Evolutionary conservation across 2,113 vertebrate genomes (phyloP), one percentile per base, ranked within the genome.

Genomic region (Speoplatyrhinus poulsoni): DNA sequence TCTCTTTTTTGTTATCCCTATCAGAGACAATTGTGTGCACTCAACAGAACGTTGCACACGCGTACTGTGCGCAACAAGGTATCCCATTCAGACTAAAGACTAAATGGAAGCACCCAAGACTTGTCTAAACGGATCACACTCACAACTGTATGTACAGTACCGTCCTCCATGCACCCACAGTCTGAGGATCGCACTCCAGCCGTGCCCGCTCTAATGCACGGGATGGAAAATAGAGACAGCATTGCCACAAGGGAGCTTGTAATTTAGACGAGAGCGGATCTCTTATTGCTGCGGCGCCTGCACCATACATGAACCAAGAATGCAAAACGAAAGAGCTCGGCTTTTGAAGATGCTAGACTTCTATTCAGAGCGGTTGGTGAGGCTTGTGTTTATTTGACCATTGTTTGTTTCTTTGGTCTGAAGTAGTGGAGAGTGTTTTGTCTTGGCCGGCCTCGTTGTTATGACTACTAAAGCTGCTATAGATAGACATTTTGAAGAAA

Each of bases 381-480:
- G 73, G 86, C 83, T 79, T 85, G 87, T 86, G 86, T 89, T 88
- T 87, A 89, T 89, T 89, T 80, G 83, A 82, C 83, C 87, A 77
- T 87, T 89, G 89, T 90, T 90, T 88, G 89, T 90, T 89, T 79
- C 85, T 87, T 80, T 64, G 80, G 82, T 88, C 80, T 84, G 84
- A 89, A 83, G 80, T 85, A 84, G 86, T 73, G 59, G 82, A 85
- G 85, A 86, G 81, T 89, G 85, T 89, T 89, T 90, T 90, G 87
- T 90, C 89, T 90, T 89, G 87, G 83, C 82, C 73, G 62, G 68
- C 83, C 52, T 52, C 85, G 79, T 75, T 90, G 87, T 90, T 90
- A 90, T 90, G 87, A 85, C 89, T 89, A 89, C 85, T 77, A 72
- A 75, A 79, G 68, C 77, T 64, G 72, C 87, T 89, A 89, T 89